Conservation (phyloP, 2,113 vertebrate species). For the Bungarus multicinctus region DNA sequence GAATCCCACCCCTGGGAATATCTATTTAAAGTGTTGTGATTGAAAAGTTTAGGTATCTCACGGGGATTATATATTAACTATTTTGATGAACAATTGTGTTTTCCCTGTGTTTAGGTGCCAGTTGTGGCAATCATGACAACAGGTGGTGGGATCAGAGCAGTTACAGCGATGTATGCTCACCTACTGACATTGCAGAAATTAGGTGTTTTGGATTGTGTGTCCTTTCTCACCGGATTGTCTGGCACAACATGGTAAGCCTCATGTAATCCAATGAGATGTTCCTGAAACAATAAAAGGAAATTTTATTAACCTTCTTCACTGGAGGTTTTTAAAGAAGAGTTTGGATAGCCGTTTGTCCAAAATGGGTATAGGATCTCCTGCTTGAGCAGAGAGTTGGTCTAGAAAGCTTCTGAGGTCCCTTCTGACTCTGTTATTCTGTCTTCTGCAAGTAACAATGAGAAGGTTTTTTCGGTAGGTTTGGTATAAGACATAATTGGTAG, state of each 20-base stretch:
- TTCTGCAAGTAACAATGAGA: not conserved
- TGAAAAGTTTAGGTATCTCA: not conserved
- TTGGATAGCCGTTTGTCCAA: not conserved
- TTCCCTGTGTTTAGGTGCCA: constrained; percentile 71
- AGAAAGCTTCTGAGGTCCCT: not conserved
- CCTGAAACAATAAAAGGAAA: not conserved
- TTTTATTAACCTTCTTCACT: not conserved
- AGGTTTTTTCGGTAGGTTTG: not conserved
- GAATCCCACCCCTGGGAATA: too few species aligned
- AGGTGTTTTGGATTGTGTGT: constrained; percentile 74
- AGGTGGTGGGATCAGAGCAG: constrained; percentile 81
- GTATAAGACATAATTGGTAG: not conserved
- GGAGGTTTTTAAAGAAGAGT: not conserved
- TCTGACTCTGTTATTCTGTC: not conserved
- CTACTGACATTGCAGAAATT: constrained; percentile 78
- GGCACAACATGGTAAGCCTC: constrained; percentile 85
- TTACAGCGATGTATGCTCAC: constrained; percentile 76
- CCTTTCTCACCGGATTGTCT: constrained; percentile 82
- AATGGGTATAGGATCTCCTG: not conserved
- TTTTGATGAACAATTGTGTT: not conserved
- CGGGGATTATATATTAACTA: not conserved
- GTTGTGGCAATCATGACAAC: constrained; percentile 83
- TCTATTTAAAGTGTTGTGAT: not conserved
- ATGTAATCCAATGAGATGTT: not conserved
- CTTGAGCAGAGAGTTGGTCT: not conserved